Evolutionary conservation across 2,113 vertebrate species (phyloP).

Genomic region (Puffinus mauretanicus): DNA sequence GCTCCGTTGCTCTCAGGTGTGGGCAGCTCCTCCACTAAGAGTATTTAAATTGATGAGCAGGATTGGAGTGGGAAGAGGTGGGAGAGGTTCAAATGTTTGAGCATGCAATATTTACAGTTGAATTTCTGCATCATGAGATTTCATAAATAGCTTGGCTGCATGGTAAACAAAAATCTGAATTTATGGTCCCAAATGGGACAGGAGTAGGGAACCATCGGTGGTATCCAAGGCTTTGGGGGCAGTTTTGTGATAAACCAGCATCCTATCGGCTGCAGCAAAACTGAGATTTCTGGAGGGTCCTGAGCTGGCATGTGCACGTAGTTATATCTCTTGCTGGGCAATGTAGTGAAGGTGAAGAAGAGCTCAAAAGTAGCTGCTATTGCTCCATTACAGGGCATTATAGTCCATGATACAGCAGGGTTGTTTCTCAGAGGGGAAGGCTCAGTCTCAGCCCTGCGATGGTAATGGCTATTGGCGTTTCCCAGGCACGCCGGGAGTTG

Average conservation of each 20-base stretch:
- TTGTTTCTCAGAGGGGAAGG: not conserved
- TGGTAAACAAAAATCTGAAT: not conserved
- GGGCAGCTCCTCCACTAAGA: not conserved
- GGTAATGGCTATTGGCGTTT: not conserved
- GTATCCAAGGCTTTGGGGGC: not conserved
- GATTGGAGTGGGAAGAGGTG: not conserved
- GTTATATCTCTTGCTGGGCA: not conserved
- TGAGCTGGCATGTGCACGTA: not conserved
- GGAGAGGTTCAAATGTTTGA: not conserved
- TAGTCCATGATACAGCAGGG: rapidly evolving
- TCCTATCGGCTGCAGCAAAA: not conserved
- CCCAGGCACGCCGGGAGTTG: not conserved
- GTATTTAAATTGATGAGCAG: not conserved
- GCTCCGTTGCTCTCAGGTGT: not conserved
- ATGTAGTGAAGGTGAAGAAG: not conserved
- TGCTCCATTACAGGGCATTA: not conserved
- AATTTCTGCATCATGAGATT: not conserved
- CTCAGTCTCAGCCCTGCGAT: not conserved
- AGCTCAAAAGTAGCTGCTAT: not conserved
- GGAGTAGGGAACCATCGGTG: not conserved
- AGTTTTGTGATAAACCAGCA: not conserved
- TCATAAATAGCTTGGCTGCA: not conserved
- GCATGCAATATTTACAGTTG: not conserved
- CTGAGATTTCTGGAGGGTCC: not conserved
- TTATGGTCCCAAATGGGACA: not conserved